Percentiles rank a stretch among this genome's conserved stretches.
These are phyloP conservation scores for Stenolophus ochropezus DNA, from an alignment of 2,888 invertebrate species.

Conservation along the genomic window DNA sequence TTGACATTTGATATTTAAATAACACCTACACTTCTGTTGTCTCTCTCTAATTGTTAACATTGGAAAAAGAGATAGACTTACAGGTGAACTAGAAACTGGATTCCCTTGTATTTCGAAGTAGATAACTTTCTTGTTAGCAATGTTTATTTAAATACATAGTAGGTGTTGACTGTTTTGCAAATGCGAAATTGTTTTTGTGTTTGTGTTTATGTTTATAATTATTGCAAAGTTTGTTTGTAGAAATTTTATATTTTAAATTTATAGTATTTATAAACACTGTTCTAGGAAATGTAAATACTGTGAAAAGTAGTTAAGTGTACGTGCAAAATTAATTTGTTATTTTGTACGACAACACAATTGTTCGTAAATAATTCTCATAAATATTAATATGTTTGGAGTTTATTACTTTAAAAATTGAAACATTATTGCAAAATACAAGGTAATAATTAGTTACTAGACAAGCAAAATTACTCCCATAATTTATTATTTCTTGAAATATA, in stretches of 20 bases:
- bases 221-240: not conserved
- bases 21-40: not conserved
- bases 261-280: not conserved
- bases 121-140: not conserved
- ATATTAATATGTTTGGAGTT: not conserved
- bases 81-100: conserved; percentile 12
- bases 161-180: conserved; percentile 9
- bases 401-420: not conserved
- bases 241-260: not conserved
- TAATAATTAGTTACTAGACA: too few relatives aligned
- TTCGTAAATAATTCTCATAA: not conserved
- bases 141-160: not conserved
- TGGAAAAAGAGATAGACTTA: not conserved
- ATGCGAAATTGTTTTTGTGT: too few relatives aligned
- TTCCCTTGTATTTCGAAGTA: conserved; percentile 14
- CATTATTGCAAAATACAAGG: not conserved
- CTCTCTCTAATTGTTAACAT: not conserved
- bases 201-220: not conserved
- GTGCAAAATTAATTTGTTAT: not conserved
- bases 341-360: not conserved
- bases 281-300: not conserved
- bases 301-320: not conserved
- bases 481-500: too few relatives aligned
- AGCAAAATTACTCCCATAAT: too few relatives aligned
- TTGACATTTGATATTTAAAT: conserved; percentile 28